Evolutionary conservation across 2,888 invertebrate species (phyloP).

Genomic region (Tridacna crocea): DNA sequence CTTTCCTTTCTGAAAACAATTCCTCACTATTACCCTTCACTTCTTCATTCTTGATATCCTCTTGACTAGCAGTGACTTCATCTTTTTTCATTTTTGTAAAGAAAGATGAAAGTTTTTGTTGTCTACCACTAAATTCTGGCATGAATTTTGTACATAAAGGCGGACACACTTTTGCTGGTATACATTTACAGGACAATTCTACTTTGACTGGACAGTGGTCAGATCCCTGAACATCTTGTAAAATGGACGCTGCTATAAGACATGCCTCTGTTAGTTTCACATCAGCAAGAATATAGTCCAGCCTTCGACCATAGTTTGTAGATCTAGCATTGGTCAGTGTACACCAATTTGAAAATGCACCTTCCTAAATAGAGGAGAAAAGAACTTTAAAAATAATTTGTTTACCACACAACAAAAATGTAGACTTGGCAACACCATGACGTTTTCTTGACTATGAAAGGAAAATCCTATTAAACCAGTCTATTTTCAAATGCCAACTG

Average conservation of each 20-base stretch:
- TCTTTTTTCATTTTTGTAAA: slow-evolving; percentile 68
- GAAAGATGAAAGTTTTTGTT: slow-evolving; percentile 80
- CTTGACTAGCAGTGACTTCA: background rate
- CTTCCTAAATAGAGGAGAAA: slow-evolving; percentile 50
- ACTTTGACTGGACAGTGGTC: slow-evolving; percentile 86
- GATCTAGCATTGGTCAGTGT: slow-evolving; percentile 84
- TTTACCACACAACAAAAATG: too few relatives aligned
- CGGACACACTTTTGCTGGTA: slow-evolving; percentile 81
- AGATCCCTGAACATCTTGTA: slow-evolving; percentile 84
- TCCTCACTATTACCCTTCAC: background rate
- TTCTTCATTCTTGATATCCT: background rate
- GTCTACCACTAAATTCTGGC: slow-evolving; percentile 85
- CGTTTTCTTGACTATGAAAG: too few relatives aligned
- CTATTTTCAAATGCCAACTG: too few relatives aligned
- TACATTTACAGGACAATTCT: slow-evolving; percentile 70
- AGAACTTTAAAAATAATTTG: too few relatives aligned
- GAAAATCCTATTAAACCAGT: too few relatives aligned
- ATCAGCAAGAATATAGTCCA: slow-evolving; percentile 85
- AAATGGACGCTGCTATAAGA: slow-evolving; percentile 75
- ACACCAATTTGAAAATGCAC: slow-evolving; percentile 86
- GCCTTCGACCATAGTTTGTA: slow-evolving; percentile 85
- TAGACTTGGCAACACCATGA: too few relatives aligned
- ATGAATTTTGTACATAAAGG: slow-evolving; percentile 84
- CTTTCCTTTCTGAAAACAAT: background rate
- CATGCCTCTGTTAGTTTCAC: slow-evolving; percentile 67